Percentiles rank a stretch among this genome's conserved stretches.
These are phyloP conservation scores for Lepus europaeus DNA, from an alignment of 2,113 vertebrate genomes.

Conservation along the genomic window DNA sequence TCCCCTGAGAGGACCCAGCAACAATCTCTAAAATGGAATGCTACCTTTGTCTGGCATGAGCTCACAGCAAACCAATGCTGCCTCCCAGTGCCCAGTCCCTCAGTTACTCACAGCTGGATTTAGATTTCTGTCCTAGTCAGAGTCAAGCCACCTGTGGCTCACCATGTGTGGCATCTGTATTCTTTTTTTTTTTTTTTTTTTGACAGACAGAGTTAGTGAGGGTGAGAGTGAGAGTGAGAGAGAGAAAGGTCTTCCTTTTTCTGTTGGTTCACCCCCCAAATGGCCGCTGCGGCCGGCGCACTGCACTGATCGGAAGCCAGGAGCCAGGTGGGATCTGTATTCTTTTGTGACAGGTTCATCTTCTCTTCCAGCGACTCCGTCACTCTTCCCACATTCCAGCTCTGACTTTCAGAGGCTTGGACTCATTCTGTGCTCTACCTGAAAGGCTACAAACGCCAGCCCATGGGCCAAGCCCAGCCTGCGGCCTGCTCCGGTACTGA, in stretches of 20 bases:
- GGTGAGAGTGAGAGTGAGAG: no score
- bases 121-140: constrained; percentile 2
- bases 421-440: not conserved
- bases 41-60: not conserved
- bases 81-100: constrained; percentile 61
- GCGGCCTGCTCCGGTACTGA: not conserved
- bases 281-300: no score
- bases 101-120: not conserved
- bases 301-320: no score
- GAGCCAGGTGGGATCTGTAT: no score
- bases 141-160: not conserved
- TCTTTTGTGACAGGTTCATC: not conserved
- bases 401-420: not conserved
- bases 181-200: not conserved
- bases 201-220: no score
- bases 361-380: not conserved
- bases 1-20: not conserved
- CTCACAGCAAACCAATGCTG: constrained; percentile 38
- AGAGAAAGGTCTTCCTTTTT: no score
- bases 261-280: no score
- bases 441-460: not conserved
- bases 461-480: not conserved
- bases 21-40: not conserved
- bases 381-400: not conserved
- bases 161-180: not conserved